Evolutionary conservation across 2,797 vertebrate species (phyloP).

Genomic region (Microctenopoma steveboyesi): DNA sequence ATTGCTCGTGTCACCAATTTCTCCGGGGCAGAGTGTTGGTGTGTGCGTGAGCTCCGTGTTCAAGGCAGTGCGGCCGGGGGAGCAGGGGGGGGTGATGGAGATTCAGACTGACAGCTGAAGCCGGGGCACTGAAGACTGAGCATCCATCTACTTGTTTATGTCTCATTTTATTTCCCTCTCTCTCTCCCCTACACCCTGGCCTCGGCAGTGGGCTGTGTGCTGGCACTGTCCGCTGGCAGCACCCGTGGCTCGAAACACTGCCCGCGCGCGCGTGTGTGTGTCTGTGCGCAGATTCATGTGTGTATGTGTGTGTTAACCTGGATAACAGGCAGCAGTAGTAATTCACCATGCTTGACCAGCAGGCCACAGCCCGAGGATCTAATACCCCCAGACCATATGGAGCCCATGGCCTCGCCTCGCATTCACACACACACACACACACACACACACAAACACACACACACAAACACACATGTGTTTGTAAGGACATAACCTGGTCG

Average conservation of each 20-base stretch:
- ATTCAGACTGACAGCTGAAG: constrained; percentile 70
- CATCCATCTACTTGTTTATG: constrained; percentile 81
- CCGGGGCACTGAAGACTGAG: constrained; percentile 83
- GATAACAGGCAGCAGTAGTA: constrained; percentile 61
- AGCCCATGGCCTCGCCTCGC: constrained; percentile 51
- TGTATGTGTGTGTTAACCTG: constrained; percentile 50
- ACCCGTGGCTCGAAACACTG: constrained; percentile 61
- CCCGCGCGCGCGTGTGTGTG: constrained; percentile 23
- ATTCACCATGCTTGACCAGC: constrained; percentile 67
- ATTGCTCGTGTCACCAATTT: constrained; percentile 64
- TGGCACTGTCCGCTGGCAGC: constrained; percentile 64
- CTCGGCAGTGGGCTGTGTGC: constrained; percentile 50
- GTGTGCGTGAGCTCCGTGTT: constrained; percentile 36
- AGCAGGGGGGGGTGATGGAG: constrained; percentile 69
- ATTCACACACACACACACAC: not conserved
- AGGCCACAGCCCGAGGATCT: constrained; percentile 55
- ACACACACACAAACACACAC: not conserved
- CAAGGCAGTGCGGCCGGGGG: constrained; percentile 22
- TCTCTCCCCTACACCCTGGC: constrained; percentile 42
- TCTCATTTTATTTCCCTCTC: constrained; percentile 69
- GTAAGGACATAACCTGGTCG: no score
- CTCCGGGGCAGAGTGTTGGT: constrained; percentile 52
- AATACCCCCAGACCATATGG: constrained; percentile 70
- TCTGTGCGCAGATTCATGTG: constrained; percentile 27
- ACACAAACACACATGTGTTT: constrained; percentile 5